Evolutionary conservation across 1,140 invertebrate genomes (phyloP).

Genomic region (Caerostris extrusa): DNA sequence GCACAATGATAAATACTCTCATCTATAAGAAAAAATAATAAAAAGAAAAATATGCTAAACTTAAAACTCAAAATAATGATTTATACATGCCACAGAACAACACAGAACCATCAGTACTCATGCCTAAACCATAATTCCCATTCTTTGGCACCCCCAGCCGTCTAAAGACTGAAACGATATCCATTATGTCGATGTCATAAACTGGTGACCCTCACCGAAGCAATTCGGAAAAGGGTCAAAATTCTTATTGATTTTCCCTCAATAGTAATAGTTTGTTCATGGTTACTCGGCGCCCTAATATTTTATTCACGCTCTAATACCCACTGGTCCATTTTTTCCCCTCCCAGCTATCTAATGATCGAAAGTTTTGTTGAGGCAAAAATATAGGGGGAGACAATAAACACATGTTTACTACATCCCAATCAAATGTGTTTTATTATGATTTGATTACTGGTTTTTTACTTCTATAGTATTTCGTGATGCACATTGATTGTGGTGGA

Average conservation of each 20-base stretch:
- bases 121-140: background rate
- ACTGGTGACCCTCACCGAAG: background rate
- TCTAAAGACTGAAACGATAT: background rate
- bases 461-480: no score
- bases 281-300: background rate
- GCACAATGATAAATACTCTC: no score
- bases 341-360: background rate
- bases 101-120: background rate
- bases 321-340: background rate
- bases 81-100: background rate
- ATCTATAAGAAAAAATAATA: no score
- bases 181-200: constrained; percentile 20
- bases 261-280: background rate
- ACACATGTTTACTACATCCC: background rate
- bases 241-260: background rate
- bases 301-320: constrained; percentile 28
- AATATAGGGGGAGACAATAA: background rate
- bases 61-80: background rate
- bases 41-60: no score
- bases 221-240: constrained; percentile 10
- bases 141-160: background rate
- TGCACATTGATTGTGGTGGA: no score
- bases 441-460: no score
- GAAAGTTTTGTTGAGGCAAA: background rate
- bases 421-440: no score